Evolutionary conservation across 2,113 vertebrate genomes (phyloP), one percentile per base, ranked within the genome.

Genomic region (Anguilla japonica): DNA sequence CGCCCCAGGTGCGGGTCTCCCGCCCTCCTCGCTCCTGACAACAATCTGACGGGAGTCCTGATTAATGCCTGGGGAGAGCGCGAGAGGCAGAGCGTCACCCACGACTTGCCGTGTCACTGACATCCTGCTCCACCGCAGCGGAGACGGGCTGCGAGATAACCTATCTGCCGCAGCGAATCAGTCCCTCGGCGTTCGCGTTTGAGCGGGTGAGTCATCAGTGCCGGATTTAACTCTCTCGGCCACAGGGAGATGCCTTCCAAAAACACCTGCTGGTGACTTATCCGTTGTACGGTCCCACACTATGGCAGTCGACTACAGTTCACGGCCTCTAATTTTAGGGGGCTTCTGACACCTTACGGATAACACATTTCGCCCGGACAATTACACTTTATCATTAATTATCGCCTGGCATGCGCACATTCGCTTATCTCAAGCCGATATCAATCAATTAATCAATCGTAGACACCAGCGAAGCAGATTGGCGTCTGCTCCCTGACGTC

Each of bases 181-280:
- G 82, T 78, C 41, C 63, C 84, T 82, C 34, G 83, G 82, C 60
- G 82, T 89, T 34, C 91, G 89, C 83, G 91, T 89, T 92, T 93
- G 91, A 93, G 83, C 87, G 90, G 89, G 92, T 96, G 95, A 96
- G 94, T 96, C 95, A 96, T 95, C 93, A 88, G 89, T 91, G 82
- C 87, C 90, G 89, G 89, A 89, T 92, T 95, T 95, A 95, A 95
- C 95, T 92, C 92, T 87, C 92, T 53, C 46, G 34, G 41, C 15
- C 41, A 84, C 43, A 75, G 26, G 41, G 67, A 79, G 46, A 8
- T 29, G 7, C 57, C 56, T 60, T 29, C 41, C 40, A 53, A 75
- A 11, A 34, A 46, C 41, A 84, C 41, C 63, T 41, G 41, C 22
- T n/a, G 5, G n/a, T n/a, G 71, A 34, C 26, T 29, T n/a, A n/a